A percentile compares a stretch with the other conserved stretches of the same genome.
phyloP scores from a whole-genome alignment of 2,797 vertebrate species.

The Antrozous pallidus region DNA sequence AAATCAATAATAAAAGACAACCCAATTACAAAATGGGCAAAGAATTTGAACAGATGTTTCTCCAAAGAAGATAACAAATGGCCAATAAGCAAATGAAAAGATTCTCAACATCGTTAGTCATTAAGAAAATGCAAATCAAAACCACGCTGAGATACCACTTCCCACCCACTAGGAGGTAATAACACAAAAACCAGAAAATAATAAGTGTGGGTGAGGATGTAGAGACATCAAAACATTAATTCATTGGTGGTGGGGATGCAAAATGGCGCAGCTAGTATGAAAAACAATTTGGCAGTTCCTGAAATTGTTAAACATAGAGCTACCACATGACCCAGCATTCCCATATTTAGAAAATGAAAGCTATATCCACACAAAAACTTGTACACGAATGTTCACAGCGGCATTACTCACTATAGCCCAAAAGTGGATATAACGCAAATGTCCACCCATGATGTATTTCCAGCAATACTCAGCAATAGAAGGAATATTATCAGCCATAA shows the following conservation, averaged over 20 bases:
- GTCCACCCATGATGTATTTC: not conserved
- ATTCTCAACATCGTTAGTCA: not conserved
- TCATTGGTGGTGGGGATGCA: not conserved
- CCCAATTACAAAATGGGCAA: not conserved
- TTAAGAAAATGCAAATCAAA: not conserved
- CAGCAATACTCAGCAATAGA: not conserved
- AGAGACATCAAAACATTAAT: not conserved
- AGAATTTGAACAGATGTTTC: slow-evolving; percentile 3
- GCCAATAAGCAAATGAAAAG: not conserved
- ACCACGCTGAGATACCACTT: not conserved
- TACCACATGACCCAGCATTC: not conserved
- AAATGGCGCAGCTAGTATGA: not conserved
- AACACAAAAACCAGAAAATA: not conserved
- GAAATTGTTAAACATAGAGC: not conserved
- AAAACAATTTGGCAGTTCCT: not conserved
- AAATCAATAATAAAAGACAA: not conserved
- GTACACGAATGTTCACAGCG: not conserved
- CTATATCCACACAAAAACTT: not conserved
- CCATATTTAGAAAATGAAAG: not conserved
- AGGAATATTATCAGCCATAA: not conserved
- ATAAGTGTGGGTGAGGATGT: not conserved
- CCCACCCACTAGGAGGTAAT: not conserved
- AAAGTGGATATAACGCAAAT: not conserved
- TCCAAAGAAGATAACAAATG: slow-evolving; percentile 1
- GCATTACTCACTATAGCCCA: not conserved